Conservation (phyloP, 2,113 vertebrate genomes). For the Pholis gunnellus region DNA sequence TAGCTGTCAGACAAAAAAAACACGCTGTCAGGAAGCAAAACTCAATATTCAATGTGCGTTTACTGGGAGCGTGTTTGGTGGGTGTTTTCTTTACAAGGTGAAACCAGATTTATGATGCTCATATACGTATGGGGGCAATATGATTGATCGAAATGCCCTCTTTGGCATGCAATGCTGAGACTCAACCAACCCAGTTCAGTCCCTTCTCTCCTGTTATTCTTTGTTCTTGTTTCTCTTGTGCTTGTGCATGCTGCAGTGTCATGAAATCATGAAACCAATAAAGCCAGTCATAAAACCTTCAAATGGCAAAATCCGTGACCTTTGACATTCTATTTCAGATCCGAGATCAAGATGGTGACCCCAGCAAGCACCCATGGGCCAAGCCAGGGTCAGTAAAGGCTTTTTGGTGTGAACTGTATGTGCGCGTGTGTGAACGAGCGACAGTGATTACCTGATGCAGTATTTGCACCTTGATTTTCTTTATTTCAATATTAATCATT, state of each 20-base stretch:
- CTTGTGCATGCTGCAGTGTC: conserved; percentile 40
- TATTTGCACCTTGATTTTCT: background rate
- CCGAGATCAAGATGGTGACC: conserved; percentile 86
- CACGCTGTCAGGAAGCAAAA: background rate
- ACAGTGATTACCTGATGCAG: background rate
- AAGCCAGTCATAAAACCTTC: background rate
- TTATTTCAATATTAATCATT: conserved; percentile 4
- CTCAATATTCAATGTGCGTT: conserved; percentile 15
- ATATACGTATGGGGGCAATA: background rate
- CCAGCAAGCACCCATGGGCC: conserved; percentile 89
- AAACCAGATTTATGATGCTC: conserved; percentile 47
- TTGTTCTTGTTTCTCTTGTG: conserved; percentile 29
- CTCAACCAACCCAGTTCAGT: conserved; percentile 72
- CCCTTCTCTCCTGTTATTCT: conserved; percentile 3
- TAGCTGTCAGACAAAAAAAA: conserved; percentile 1
- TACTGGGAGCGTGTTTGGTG: background rate
- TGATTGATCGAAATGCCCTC: conserved; percentile 19
- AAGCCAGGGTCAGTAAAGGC: conserved; percentile 90
- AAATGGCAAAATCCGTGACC: conserved; percentile 39
- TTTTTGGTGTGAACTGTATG: conserved; percentile 2
- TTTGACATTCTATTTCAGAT: conserved; percentile 77
- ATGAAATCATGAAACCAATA: conserved; percentile 5
- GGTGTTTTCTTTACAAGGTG: conserved; percentile 38
- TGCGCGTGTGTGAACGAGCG: background rate
- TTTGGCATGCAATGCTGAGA: conserved; percentile 65